Conservation (phyloP, 35 echinoderm and acorn worm genomes). For the Acanthaster planci region DNA sequence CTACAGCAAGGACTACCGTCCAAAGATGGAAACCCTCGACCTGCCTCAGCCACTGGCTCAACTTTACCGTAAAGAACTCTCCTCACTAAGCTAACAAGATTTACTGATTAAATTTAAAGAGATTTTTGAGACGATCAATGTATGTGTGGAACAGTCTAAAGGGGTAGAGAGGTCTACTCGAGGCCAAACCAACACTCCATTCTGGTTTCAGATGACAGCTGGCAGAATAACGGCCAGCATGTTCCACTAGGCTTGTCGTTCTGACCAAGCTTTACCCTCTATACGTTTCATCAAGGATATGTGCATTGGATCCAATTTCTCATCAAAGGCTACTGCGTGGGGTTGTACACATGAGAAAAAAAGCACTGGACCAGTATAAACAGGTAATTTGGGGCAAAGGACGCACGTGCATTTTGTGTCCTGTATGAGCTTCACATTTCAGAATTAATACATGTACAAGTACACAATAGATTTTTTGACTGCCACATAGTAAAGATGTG, state of each 20-base stretch:
- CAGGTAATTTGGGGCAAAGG: neutral
- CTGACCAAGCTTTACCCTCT: neutral
- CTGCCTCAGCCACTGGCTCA: neutral
- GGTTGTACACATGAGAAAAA: conserved; percentile 28
- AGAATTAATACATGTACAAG: neutral
- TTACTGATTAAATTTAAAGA: conserved; percentile 13
- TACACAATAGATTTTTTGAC: neutral
- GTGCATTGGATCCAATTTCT: conserved; percentile 7
- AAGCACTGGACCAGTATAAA: neutral
- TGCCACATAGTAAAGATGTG: neutral
- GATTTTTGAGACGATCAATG: neutral
- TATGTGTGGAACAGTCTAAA: neutral
- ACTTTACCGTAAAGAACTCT: conserved; percentile 13
- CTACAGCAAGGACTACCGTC: conserved; percentile 30
- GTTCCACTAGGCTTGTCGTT: neutral
- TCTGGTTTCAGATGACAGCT: neutral
- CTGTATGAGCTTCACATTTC: neutral
- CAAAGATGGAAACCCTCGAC: neutral
- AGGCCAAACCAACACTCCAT: neutral
- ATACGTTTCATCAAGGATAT: conserved; percentile 17
- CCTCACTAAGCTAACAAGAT: neutral
- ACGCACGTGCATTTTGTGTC: neutral
- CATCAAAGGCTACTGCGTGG: conserved; percentile 17
- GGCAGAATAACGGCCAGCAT: neutral
- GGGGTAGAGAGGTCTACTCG: neutral